These are phyloP conservation scores for Pterocles gutturalis DNA, from an alignment of 2,113 vertebrate genomes.

Conservation along the genomic window DNA sequence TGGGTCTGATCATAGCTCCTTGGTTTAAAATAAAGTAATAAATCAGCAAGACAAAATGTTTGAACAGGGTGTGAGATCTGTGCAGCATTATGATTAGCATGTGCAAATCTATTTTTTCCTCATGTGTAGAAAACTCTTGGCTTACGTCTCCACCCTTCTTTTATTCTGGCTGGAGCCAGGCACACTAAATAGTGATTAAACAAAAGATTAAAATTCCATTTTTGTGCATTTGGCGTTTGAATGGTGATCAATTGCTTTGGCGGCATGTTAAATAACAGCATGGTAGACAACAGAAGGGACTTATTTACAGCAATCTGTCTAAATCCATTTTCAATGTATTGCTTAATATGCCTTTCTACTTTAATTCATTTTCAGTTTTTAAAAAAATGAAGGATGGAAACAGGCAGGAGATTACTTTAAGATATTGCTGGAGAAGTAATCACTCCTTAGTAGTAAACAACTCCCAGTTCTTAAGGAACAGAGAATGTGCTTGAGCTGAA, in stretches of 20 bases:
- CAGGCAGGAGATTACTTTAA: constrained; percentile 18
- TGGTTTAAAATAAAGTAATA: background rate
- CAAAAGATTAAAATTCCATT: constrained; percentile 76
- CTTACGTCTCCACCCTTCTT: background rate
- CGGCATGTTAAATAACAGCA: constrained; percentile 45
- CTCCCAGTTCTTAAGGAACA: constrained; percentile 35
- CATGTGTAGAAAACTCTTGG: background rate
- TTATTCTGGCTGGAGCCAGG: constrained; percentile 43
- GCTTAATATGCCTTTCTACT: constrained; percentile 66
- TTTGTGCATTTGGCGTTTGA: constrained; percentile 65
- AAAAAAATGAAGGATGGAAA: constrained; percentile 50
- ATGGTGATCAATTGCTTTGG: constrained; percentile 58
- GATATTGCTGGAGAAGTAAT: constrained; percentile 47
- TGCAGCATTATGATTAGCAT: background rate
- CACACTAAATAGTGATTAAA: constrained; percentile 71
- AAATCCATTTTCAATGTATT: constrained; percentile 65
- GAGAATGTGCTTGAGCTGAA: constrained; percentile 41
- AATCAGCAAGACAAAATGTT: background rate
- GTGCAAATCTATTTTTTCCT: background rate
- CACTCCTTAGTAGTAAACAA: constrained; percentile 35
- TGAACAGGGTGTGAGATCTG: background rate
- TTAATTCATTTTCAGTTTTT: constrained; percentile 56
- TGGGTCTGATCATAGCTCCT: background rate
- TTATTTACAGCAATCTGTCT: constrained; percentile 70
- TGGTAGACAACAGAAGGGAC: constrained; percentile 61